Evolutionary conservation across 2,888 invertebrate genomes (phyloP).

Genomic region (Conistra vaccinii): DNA sequence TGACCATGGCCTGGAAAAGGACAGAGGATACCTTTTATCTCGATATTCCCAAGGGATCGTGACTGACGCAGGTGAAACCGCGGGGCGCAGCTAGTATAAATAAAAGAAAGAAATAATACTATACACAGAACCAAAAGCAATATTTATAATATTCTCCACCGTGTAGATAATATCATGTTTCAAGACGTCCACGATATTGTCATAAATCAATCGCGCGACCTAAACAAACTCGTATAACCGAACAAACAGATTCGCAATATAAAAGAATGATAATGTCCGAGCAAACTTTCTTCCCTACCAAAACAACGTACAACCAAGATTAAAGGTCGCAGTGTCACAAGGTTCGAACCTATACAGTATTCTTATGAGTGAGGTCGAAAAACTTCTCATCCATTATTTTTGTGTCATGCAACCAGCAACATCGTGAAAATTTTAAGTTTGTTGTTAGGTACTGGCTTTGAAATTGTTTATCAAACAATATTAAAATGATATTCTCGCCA

Average conservation of each 20-base stretch:
- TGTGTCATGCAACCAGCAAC: background rate
- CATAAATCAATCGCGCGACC: conserved; percentile 84
- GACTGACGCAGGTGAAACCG: no score
- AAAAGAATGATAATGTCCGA: conserved; percentile 76
- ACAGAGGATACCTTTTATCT: no score
- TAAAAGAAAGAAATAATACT: background rate
- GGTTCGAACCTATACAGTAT: background rate
- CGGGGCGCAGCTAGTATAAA: background rate
- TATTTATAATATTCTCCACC: conserved; percentile 35
- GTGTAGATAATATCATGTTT: conserved; percentile 58
- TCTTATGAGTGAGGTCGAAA: background rate
- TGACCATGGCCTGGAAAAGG: no score
- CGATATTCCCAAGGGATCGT: no score
- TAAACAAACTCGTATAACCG: conserved; percentile 83
- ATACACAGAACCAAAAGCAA: background rate
- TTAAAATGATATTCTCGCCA: no score
- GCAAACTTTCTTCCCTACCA: conserved; percentile 68
- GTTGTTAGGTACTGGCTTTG: no score
- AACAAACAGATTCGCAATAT: conserved; percentile 79
- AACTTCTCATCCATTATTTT: background rate
- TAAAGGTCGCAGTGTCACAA: conserved; percentile 22
- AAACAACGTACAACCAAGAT: conserved; percentile 54
- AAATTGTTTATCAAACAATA: background rate
- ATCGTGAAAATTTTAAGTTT: background rate
- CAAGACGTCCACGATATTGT: conserved; percentile 66